These are phyloP conservation scores for Scyliorhinus canicula DNA, from an alignment of 2,797 vertebrate genomes.

Conservation along the genomic window DNA sequence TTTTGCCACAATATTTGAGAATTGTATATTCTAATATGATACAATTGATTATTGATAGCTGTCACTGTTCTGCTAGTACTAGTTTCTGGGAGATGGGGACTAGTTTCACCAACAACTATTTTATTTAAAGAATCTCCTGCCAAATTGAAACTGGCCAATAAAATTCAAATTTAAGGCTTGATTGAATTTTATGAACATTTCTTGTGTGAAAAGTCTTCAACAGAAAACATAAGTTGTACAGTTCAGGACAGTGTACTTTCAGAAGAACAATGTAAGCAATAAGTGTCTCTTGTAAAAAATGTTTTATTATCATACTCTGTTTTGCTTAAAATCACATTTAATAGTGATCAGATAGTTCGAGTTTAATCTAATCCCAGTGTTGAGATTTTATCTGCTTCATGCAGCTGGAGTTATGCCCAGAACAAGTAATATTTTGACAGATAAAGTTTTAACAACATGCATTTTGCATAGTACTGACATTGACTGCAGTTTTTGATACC, in stretches of 20 bases:
- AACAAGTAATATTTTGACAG: neutral
- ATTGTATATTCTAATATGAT: neutral
- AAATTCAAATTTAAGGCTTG: neutral
- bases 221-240: neutral
- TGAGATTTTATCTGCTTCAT: neutral
- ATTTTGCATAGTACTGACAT: neutral
- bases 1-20: too few species aligned
- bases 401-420: neutral
- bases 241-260: neutral
- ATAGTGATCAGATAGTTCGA: neutral
- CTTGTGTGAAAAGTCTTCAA: neutral
- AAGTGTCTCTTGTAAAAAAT: neutral
- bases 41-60: neutral
- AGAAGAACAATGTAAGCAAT: neutral
- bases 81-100: neutral
- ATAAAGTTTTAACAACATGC: neutral
- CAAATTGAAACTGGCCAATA: neutral
- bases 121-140: neutral
- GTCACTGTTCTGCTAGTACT: neutral
- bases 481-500: neutral
- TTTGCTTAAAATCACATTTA: neutral
- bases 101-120: neutral
- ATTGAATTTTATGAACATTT: neutral
- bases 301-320: neutral
- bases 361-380: neutral